These are phyloP conservation scores for Philypnodon macrostomus DNA, from an alignment of 2,797 vertebrate species.

Conservation along the genomic window DNA sequence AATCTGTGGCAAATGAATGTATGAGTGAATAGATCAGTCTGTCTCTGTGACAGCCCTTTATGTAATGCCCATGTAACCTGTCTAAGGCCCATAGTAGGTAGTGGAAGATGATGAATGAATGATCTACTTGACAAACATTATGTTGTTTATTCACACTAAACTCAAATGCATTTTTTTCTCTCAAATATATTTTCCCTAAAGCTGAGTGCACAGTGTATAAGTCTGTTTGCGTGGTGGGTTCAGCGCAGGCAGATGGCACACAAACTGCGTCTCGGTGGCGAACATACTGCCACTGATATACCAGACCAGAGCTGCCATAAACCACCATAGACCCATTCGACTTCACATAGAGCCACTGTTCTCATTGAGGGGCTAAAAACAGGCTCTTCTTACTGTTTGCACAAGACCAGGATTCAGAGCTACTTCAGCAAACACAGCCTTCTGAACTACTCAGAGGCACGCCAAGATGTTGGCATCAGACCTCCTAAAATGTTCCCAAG, in stretches of 20 bases:
- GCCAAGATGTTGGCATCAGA: too few species aligned
- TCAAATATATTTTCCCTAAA: conserved; percentile 43
- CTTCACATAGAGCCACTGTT: conserved; percentile 35
- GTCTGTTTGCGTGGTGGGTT: conserved; percentile 65
- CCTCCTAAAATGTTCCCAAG: too few species aligned
- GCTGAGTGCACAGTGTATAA: conserved; percentile 67
- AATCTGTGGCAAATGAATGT: too few species aligned
- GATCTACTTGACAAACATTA: not conserved
- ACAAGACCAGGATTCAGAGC: too few species aligned
- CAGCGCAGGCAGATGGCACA: conserved; percentile 65
- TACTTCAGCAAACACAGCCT: too few species aligned
- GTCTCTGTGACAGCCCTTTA: too few species aligned
- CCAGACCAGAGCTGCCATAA: conserved; percentile 67
- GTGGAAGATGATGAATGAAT: conserved; percentile 2
- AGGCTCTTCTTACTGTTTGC: too few species aligned
- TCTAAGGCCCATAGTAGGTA: too few species aligned
- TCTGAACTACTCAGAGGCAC: too few species aligned
- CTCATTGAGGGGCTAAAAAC: too few species aligned
- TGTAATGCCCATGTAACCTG: too few species aligned
- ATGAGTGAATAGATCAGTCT: too few species aligned
- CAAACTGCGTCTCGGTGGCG: conserved; percentile 70
- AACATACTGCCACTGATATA: conserved; percentile 71
- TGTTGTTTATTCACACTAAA: conserved; percentile 7
- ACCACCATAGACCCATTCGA: conserved; percentile 60
- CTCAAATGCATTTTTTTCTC: not conserved